A percentile compares a stretch with the other conserved stretches of the same genome.
These are phyloP conservation scores for Cherax quadricarinatus DNA, from an alignment of 1,140 invertebrate species.

Conservation along the genomic window DNA sequence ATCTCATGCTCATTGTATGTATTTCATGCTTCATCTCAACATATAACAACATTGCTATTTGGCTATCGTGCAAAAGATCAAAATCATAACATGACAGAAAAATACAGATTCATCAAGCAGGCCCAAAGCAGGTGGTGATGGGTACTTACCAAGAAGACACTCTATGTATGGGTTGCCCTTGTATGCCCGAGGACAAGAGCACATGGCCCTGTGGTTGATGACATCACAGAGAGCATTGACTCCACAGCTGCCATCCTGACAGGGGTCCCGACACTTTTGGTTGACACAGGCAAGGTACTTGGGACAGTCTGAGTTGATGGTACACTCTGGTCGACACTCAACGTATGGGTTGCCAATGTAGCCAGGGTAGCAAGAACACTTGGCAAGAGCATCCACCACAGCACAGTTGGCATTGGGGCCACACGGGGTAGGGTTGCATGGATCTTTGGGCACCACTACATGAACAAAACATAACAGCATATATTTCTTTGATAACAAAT, in stretches of 20 bases:
- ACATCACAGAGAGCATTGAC: constrained; percentile 85
- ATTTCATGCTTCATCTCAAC: constrained; percentile 26
- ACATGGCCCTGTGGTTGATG: constrained; percentile 83
- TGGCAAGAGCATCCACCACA: constrained; percentile 73
- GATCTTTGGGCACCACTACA: constrained; percentile 56
- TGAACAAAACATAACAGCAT: not conserved
- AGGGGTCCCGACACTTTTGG: constrained; percentile 85
- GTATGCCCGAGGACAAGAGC: constrained; percentile 75
- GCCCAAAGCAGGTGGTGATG: constrained; percentile 21
- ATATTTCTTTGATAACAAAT: no score
- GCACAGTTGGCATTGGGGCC: constrained; percentile 79
- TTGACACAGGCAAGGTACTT: constrained; percentile 84
- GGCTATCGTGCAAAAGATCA: not conserved
- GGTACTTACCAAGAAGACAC: constrained; percentile 74
- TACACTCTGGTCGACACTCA: constrained; percentile 87
- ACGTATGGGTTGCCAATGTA: constrained; percentile 90
- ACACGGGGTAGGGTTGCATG: constrained; percentile 74
- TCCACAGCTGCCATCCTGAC: constrained; percentile 83
- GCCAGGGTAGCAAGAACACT: constrained; percentile 87
- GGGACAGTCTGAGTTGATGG: constrained; percentile 86
- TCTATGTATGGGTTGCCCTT: constrained; percentile 77
- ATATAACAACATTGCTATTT: not conserved
- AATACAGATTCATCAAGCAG: constrained; percentile 40
- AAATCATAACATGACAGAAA: constrained; percentile 28
- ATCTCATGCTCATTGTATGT: constrained; percentile 47